Evolutionary conservation across 1,140 invertebrate genomes (phyloP).

Genomic region (Dreissena rostriformis): DNA sequence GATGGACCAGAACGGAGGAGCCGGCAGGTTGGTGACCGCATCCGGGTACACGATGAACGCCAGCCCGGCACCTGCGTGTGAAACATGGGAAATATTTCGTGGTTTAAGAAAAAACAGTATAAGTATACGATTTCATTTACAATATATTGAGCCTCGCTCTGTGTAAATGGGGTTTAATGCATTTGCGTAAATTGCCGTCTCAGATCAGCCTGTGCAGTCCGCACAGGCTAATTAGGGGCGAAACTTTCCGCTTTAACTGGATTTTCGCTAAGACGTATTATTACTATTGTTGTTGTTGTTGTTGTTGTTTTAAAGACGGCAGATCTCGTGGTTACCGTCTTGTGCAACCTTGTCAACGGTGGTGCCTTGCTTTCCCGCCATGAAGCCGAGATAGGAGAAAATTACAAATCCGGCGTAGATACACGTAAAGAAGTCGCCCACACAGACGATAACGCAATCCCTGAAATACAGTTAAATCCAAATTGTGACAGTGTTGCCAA

Average conservation of each 20-base stretch:
- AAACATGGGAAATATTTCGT: too few species aligned
- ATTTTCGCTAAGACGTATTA: too few species aligned
- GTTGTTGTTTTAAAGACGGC: background rate
- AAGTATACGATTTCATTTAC: too few species aligned
- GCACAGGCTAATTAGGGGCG: too few species aligned
- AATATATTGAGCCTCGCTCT: too few species aligned
- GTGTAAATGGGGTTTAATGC: too few species aligned
- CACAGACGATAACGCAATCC: constrained; percentile 97
- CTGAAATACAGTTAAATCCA: constrained; percentile 82
- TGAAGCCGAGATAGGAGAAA: constrained; percentile 99
- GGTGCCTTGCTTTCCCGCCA: constrained; percentile 92
- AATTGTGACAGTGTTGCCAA: too few species aligned
- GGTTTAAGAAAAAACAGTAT: too few species aligned
- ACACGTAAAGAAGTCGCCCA: constrained; percentile 97
- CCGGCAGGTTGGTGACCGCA: constrained; percentile 95
- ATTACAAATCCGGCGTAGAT: constrained; percentile 99
- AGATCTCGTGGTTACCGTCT: constrained; percentile 86
- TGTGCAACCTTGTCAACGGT: constrained; percentile 96
- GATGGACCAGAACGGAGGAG: constrained; percentile 97
- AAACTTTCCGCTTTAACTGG: too few species aligned
- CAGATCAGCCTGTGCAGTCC: too few species aligned
- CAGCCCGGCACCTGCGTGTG: constrained; percentile 90
- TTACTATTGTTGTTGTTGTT: background rate
- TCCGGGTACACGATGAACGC: constrained; percentile 99
- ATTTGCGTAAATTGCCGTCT: too few species aligned